Base-by-base conservation (phyloP, 2,113 vertebrate genomes). In the Oryzias melastigma region DNA sequence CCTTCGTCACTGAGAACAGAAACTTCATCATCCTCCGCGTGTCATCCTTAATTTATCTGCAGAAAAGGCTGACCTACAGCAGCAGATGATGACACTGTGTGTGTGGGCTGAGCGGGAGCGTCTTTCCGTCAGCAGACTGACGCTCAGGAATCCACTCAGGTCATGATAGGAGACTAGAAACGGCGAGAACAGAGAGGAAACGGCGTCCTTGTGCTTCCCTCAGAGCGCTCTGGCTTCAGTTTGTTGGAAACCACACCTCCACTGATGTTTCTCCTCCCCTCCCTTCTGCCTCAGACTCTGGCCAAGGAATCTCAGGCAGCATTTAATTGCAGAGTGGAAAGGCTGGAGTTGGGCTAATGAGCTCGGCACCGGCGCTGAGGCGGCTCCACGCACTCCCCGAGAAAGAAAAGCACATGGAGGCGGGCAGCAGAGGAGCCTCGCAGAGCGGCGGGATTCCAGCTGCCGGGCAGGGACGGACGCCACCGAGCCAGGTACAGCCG, bases 251-350 rank as follows among this genome's bases (percentile, higher is more conserved):
- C 87, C 80, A 82, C 78, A 72, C 86, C 85, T 86, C 82, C 80
- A 68, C 68, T 50, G 53, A 50, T 72, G 54, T 70, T 58, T 75
- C 71, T 82, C 46, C 58, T 13, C 80, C 68, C 77, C 67, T 47
- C 72, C 76, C 79, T 65, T 59, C 77, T 74, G 71, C 7, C 69
- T 73, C 79, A 59, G 65, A 77, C 75, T 83, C 60, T 62, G 78
- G 79, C 86, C 66, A 68, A 90, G 80, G 88, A 91, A 86, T 91
- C 90, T 86, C 87, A 89, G 86, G 85, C 91, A 89, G 85, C 66
- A 55, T 91, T 91, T 91, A 91, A 92, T 91, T 92, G 88, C 83
- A 78, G 88, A 77, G 87, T 80, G 83, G 84, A 82, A 79, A 77
- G 73, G 65, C 85, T 85, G 76, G 62, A 77, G 77, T 82, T 59